Evolutionary conservation across 1,140 invertebrate species (phyloP), one percentile per base, ranked within the genome.

Genomic region (Euura saliciscinereae): DNA sequence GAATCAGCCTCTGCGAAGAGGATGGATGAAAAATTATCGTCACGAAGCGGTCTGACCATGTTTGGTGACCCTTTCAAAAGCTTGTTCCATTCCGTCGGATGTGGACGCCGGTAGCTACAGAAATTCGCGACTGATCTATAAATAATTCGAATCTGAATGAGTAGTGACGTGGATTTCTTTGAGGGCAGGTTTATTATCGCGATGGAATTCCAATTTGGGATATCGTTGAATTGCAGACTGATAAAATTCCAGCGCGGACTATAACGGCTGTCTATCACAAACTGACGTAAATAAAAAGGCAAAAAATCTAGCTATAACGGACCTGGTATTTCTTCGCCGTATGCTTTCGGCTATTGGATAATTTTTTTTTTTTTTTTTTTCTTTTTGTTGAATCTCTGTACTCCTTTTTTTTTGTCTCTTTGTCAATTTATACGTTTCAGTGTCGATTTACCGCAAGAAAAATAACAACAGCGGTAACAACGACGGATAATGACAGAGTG

Each of bases 391-490:
- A 11, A 59, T n/a, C 51, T 4, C 13, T 6, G 10, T 6, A 59
- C 6, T 59, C 13, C 51, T n/a, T 59, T 59, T 59, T n/a, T n/a
- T 59, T 59, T n/a, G 51, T 59, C 51, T 59, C 51, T 59, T 59
- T 59, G 10, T n/a, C 51, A 59, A 59, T 59, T 59, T n/a, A n/a
- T n/a, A 59, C 51, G 51, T n/a, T 28, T 59, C 51, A 59, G 51
- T 59, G 51, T n/a, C 51, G 51, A 59, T 59, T 59, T 59, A 59
- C 51, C 51, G 51, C 51, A 59, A 59, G 51, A 59, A 59, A 2
- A 59, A 59, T 59, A 59, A 8, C 51, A 59, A n/a, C 51, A 59
- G 51, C 51, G 51, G 51, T 59, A 59, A 59, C 51, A n/a, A 59
- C 5, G 6, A 59, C 13, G 5, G 51, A 59, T 59, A 59, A 59